Percentiles rank a stretch among this genome's conserved stretches.
Evolutionary conservation across 2,888 invertebrate genomes (phyloP).

Genomic region (Chrysolina americana): DNA sequence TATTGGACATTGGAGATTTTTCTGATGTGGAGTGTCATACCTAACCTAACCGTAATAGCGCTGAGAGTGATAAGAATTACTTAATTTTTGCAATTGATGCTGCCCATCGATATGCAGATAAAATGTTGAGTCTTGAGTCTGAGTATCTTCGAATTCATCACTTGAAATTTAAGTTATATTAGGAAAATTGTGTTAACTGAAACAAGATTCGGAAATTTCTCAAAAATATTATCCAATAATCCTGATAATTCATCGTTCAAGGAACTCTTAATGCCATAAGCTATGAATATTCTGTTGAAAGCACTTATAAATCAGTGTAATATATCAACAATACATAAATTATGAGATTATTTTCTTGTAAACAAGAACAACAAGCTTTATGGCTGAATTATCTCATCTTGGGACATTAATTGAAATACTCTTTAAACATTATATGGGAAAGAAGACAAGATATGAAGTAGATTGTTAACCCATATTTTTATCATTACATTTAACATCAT

Average conservation of each 20-base stretch:
- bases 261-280: not conserved
- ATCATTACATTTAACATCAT: not conserved
- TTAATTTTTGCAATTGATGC: too few species aligned
- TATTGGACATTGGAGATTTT: too few species aligned
- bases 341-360: not conserved
- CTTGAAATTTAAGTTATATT: too few species aligned
- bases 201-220: too few species aligned
- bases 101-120: too few species aligned
- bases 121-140: too few species aligned
- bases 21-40: too few species aligned
- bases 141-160: too few species aligned
- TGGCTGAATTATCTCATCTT: slow-evolving; percentile 6
- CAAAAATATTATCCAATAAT: too few species aligned
- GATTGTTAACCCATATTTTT: slow-evolving; percentile 3
- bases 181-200: too few species aligned
- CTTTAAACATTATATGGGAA: not conserved
- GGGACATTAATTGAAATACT: slow-evolving; percentile 13
- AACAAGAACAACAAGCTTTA: slow-evolving; percentile 15
- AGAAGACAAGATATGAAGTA: not conserved
- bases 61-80: too few species aligned
- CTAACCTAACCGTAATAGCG: too few species aligned
- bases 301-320: not conserved
- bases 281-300: not conserved
- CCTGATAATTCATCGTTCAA: not conserved
- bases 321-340: slow-evolving; percentile 1